These are phyloP conservation scores for Eutolmus rufibarbis DNA, from an alignment of 2,888 invertebrate genomes.

Conservation along the genomic window DNA sequence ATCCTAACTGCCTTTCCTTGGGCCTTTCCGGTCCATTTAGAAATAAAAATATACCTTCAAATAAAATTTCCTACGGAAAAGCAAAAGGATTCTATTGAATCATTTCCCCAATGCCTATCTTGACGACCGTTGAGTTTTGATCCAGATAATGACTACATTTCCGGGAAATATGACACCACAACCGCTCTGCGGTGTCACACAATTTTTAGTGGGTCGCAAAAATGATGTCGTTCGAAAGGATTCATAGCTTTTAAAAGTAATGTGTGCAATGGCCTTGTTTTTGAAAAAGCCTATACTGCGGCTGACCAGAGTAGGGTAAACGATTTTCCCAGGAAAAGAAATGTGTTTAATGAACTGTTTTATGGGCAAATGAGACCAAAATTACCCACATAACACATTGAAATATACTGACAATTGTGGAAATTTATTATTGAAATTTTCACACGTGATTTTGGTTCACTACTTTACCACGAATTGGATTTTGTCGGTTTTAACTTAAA, in stretches of 20 bases:
- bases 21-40: not conserved
- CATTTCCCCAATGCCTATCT: not conserved
- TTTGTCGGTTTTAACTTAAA: not conserved
- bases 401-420: not conserved
- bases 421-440: constrained; percentile 28
- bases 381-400: not conserved
- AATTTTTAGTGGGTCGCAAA: not conserved
- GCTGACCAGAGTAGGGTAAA: not conserved
- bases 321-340: not conserved
- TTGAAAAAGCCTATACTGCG: not conserved
- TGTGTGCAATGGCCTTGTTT: not conserved
- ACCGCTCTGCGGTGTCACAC: not conserved
- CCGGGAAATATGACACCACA: not conserved
- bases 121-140: not conserved
- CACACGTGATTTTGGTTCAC: constrained; percentile 18
- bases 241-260: not conserved
- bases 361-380: not conserved
- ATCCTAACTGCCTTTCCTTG: not conserved
- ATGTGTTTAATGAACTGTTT: constrained; percentile 31
- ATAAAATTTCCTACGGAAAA: not conserved
- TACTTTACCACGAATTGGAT: not conserved
- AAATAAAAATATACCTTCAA: not conserved
- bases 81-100: not conserved
- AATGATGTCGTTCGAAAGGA: not conserved
- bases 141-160: not conserved